Percentiles rank a stretch among this genome's conserved stretches.
Evolutionary conservation across 2,113 vertebrate species (phyloP).

Genomic region (Hemicordylus capensis): DNA sequence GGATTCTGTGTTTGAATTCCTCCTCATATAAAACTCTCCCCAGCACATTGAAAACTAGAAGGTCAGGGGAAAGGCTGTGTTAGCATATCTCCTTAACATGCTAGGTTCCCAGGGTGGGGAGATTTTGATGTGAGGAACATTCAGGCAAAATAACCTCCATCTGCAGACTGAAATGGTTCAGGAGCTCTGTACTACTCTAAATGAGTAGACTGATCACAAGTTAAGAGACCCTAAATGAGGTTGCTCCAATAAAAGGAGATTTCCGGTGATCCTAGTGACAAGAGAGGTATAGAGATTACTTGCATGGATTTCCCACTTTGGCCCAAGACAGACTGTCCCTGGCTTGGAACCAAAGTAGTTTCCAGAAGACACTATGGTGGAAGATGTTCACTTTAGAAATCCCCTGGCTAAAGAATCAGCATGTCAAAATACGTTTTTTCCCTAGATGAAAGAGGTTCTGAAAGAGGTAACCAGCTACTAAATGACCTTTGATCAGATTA

Average conservation of each 20-base stretch:
- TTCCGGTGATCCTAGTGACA: background rate
- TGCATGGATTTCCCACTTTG: background rate
- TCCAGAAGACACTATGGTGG: background rate
- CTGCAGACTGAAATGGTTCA: background rate
- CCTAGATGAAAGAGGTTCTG: background rate
- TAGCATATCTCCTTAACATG: background rate
- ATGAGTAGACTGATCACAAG: background rate
- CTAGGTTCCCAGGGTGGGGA: background rate
- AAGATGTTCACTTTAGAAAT: conserved; percentile 19
- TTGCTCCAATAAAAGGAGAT: background rate
- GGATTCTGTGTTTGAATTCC: background rate
- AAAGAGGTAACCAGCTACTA: background rate
- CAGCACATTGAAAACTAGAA: background rate
- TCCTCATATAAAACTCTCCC: background rate
- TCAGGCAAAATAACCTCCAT: background rate
- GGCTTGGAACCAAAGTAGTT: background rate
- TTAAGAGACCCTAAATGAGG: background rate
- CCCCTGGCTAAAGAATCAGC: background rate
- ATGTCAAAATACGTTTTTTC: background rate
- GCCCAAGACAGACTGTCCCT: background rate
- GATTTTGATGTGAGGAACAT: background rate
- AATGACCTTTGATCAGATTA: conserved; percentile 30
- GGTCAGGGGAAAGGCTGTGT: background rate
- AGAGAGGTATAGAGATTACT: background rate
- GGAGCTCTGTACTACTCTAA: background rate